Base-by-base conservation (phyloP, 2,888 invertebrate species). In the Calliphora vomitoria region DNA sequence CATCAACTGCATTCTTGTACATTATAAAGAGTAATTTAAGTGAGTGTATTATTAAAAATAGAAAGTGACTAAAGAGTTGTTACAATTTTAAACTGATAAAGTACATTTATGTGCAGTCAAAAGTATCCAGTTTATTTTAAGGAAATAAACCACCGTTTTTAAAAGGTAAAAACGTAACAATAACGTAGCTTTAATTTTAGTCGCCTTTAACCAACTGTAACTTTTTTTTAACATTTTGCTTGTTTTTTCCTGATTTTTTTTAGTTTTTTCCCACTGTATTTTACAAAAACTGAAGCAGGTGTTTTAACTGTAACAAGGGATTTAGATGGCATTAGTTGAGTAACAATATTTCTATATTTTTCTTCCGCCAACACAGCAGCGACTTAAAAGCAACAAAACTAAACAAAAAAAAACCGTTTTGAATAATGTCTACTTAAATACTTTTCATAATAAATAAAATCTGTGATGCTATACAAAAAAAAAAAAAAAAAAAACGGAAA, bases 241-340 rank as follows among this genome's bases (percentile, higher is more conserved):
- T n/a, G 13, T 31, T 60, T 60, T 60, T 15, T 25, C 11, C 8
- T 60, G 2, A 1, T 31, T 60, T 31, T 60, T 15, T 35, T 0
- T 60, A 31, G n/a, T 64, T 69, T 13, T 35, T 68, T 15, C 44
- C 6, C 69, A 47, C 20, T 64, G 58, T 44, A 44, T 13, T n/a
- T 18, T 41, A 68, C 50, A 47, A 72, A 62, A 64, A 25, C 11
- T 78, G 78, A 68, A 81, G 53, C 87, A 82, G 87, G 87, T 87
- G 87, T 84, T 53, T 72, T 15, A 66, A 38, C 44, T 81, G 87
- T 81, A 62, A 81, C 81, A 78, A 66, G 81, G 81, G 83, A 84
- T 87, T 84, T 68, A 4, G 35, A 10, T 53, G 81, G 78, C 72
- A 82, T 84, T 87, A 84, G 81, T 62, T 76, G 64, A 64, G 11